phyloP scores from a whole-genome alignment of 2,797 vertebrate genomes.

The Amphiprion clarkii region DNA sequence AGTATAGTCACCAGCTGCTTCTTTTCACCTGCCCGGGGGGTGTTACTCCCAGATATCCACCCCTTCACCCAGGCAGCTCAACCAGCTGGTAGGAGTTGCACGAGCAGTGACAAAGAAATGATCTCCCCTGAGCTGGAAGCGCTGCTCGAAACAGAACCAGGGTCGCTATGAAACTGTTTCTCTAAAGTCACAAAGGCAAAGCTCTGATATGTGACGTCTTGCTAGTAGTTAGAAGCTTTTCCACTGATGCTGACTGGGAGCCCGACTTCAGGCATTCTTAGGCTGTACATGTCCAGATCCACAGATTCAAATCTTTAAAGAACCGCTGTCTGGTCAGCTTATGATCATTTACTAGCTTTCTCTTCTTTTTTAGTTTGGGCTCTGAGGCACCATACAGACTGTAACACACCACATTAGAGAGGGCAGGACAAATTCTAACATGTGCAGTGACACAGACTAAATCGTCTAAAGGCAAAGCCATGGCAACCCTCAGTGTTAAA shows the following conservation, averaged over 20 bases:
- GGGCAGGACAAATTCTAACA: slow-evolving; percentile 34
- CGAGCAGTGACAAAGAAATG: slow-evolving; percentile 4
- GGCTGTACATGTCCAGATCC: neutral
- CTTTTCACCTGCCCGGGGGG: slow-evolving; percentile 21
- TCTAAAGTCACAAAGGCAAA: neutral
- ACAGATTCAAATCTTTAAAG: slow-evolving; percentile 13
- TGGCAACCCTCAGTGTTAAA: slow-evolving; percentile 36
- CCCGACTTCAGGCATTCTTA: neutral
- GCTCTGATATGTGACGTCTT: neutral
- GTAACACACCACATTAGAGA: slow-evolving; percentile 25
- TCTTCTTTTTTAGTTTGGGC: slow-evolving; percentile 29
- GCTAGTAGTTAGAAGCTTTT: neutral
- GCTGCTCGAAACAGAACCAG: neutral
- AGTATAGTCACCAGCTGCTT: slow-evolving; percentile 17
- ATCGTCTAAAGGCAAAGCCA: slow-evolving; percentile 41
- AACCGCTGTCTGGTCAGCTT: slow-evolving; percentile 16
- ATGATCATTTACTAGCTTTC: slow-evolving; percentile 15
- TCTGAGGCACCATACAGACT: slow-evolving; percentile 9
- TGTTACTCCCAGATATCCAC: neutral
- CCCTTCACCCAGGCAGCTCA: neutral
- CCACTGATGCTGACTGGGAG: neutral
- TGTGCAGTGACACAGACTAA: slow-evolving; percentile 52
- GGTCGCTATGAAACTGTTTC: neutral
- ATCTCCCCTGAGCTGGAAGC: neutral
- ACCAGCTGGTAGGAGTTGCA: slow-evolving; percentile 15